These are phyloP conservation scores for Chloropsis hardwickii DNA, from an alignment of 2,113 vertebrate genomes.

Conservation along the genomic window DNA sequence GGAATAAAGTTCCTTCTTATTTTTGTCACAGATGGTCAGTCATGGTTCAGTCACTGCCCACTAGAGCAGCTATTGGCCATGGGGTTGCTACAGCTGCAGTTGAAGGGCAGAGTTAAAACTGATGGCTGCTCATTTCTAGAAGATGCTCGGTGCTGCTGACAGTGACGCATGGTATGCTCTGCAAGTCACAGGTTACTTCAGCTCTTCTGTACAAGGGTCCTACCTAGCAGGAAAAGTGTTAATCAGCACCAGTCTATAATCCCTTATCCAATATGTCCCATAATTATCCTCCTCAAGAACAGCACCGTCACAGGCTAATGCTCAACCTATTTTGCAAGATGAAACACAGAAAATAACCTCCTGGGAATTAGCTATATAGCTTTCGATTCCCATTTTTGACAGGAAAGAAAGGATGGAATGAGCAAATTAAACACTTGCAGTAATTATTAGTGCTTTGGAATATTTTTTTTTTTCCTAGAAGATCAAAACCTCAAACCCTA, in stretches of 20 bases:
- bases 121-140: not conserved
- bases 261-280: not conserved
- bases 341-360: not conserved
- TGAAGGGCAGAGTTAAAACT: not conserved
- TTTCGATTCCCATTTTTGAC: not conserved
- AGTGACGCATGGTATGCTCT: not conserved
- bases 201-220: not conserved
- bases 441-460: not conserved
- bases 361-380: not conserved
- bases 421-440: not conserved
- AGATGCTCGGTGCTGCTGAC: accelerated
- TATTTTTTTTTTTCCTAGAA: not conserved
- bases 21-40: not conserved
- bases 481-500: not conserved
- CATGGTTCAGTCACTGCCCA: not conserved
- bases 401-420: not conserved
- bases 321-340: not conserved
- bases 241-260: not conserved
- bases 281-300: not conserved
- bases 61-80: not conserved
- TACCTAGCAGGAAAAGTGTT: not conserved
- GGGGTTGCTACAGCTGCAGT: not conserved
- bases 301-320: not conserved
- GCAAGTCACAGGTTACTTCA: not conserved
- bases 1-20: not conserved